phyloP scores from a whole-genome alignment of 2,797 vertebrate species.

The Pseudomugil gertrudae region DNA sequence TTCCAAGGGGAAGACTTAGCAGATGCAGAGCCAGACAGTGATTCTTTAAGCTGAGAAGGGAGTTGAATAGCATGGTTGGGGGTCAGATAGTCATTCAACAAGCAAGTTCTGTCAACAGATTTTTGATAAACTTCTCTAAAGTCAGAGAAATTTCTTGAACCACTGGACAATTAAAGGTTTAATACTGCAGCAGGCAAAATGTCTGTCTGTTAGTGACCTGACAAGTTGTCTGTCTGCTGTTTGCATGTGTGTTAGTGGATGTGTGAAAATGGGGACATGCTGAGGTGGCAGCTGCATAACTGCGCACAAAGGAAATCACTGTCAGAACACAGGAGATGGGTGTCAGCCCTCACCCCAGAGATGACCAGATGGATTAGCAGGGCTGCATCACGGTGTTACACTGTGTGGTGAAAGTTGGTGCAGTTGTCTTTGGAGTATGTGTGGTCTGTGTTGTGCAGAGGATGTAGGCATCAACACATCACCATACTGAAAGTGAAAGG shows the following conservation, averaged over 20 bases:
- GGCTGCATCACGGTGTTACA: conserved; percentile 33
- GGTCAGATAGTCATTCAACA: conserved; percentile 33
- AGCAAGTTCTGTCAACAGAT: conserved; percentile 25
- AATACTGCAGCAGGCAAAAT: conserved; percentile 19
- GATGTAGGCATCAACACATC: conserved; percentile 16
- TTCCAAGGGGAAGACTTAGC: conserved; percentile 22
- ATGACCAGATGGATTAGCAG: conserved; percentile 69
- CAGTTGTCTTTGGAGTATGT: conserved; percentile 12
- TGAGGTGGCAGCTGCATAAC: conserved; percentile 60
- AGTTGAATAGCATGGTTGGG: conserved; percentile 21
- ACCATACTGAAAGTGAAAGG: conserved; percentile 17
- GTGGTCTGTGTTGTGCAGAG: conserved; percentile 3
- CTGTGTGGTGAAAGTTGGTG: conserved; percentile 17
- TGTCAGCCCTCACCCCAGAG: conserved; percentile 66
- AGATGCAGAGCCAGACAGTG: conserved; percentile 41
- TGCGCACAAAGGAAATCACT: conserved; percentile 69
- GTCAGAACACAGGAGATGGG: conserved; percentile 62
- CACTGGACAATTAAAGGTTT: conserved; percentile 36
- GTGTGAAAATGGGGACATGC: conserved; percentile 6
- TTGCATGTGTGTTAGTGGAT: conserved; percentile 6
- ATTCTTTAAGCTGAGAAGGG: conserved; percentile 30
- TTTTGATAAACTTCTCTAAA: conserved; percentile 4
- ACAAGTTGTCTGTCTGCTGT: conserved; percentile 29
- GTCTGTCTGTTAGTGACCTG: conserved; percentile 30
- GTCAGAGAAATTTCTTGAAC: conserved; percentile 14